Conservation (phyloP, 2,113 vertebrate species). For the Ochotona princeps region DNA sequence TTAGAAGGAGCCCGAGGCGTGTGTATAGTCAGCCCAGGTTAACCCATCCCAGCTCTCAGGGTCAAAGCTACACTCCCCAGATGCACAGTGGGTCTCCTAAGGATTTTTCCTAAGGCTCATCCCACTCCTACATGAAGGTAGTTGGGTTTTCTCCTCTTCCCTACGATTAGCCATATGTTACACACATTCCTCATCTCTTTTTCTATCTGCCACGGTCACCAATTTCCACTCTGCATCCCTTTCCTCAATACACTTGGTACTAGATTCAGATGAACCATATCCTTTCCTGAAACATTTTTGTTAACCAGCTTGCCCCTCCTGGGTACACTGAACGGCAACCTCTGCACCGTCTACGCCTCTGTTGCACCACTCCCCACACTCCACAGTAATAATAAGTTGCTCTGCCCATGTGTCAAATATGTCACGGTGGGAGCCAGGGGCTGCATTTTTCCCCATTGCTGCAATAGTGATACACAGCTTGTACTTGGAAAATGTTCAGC, state of each 20-base stretch:
- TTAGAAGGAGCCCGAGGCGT: background rate
- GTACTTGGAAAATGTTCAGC: conserved; percentile 21
- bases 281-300: background rate
- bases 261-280: background rate
- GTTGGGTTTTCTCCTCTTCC: background rate
- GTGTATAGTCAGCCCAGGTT: background rate
- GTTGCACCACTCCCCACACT: background rate
- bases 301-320: background rate
- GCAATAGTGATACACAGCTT: background rate
- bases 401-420: background rate
- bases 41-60: background rate
- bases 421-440: background rate
- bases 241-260: background rate
- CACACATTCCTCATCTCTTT: background rate
- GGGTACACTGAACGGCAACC: too few species aligned
- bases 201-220: background rate
- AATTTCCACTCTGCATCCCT: background rate
- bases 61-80: background rate
- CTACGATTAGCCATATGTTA: background rate
- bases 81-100: fast-evolving
- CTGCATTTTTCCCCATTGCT: background rate
- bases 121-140: fast-evolving
- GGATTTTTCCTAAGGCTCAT: background rate
- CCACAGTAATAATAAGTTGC: background rate
- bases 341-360: too few species aligned